Evolutionary conservation across 2,888 invertebrate species (phyloP).

Genomic region (Acanthococcus lagerstroemiae): DNA sequence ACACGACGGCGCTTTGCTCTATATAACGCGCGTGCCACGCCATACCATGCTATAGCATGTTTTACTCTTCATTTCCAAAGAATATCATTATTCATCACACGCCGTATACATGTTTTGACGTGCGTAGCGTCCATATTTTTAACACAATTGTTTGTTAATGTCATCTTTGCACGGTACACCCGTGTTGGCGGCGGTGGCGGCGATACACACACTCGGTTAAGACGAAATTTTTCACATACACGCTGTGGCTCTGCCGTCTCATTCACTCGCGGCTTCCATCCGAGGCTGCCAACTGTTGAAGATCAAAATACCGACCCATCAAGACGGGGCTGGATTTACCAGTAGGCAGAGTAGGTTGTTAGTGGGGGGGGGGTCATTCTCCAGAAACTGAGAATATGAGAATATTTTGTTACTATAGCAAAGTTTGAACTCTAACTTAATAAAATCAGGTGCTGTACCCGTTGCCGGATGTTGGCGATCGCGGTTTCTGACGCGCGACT

Average conservation of each 20-base stretch:
- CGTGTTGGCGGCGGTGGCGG: constrained; percentile 3
- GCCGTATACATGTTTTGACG: constrained; percentile 27
- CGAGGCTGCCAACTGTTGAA: not conserved
- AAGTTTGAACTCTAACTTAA: too few relatives aligned
- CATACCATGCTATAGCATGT: constrained; percentile 28
- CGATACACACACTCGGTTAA: not conserved
- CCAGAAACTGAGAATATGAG: too few relatives aligned
- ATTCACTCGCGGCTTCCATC: not conserved
- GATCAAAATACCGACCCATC: not conserved
- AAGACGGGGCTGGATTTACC: too few relatives aligned
- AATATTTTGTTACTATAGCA: too few relatives aligned
- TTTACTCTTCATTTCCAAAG: constrained; percentile 30
- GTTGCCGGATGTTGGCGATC: too few relatives aligned
- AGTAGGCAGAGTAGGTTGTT: too few relatives aligned
- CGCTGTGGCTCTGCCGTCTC: not conserved
- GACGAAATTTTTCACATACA: too few relatives aligned
- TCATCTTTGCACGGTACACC: constrained; percentile 23
- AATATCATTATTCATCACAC: constrained; percentile 30
- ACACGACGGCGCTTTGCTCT: constrained; percentile 30
- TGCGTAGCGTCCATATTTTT: constrained; percentile 30
- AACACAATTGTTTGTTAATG: constrained; percentile 30
- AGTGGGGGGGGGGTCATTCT: too few relatives aligned
- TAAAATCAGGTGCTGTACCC: too few relatives aligned
- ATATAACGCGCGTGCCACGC: constrained; percentile 28
- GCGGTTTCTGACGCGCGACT: too few relatives aligned